A percentile compares a stretch with the other conserved stretches of the same genome.
These are phyloP conservation scores for Leucophenga maculata DNA, from an alignment of 2,888 invertebrate species.

Conservation along the genomic window DNA sequence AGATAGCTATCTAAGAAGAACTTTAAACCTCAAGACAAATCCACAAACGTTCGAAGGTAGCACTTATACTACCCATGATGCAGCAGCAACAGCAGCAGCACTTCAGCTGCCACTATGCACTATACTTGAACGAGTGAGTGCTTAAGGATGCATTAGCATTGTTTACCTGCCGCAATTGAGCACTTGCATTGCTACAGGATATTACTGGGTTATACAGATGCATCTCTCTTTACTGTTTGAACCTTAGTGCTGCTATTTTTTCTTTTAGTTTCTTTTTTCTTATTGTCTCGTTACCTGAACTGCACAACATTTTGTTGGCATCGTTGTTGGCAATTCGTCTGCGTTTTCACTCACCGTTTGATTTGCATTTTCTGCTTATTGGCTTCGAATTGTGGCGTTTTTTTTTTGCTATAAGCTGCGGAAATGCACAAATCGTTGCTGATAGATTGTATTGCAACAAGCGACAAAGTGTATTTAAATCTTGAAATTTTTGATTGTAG, in stretches of 20 bases:
- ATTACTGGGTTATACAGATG: conserved; percentile 38
- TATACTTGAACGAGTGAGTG: background rate
- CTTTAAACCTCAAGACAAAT: too few species aligned
- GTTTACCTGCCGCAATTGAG: conserved; percentile 47
- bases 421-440: too few species aligned
- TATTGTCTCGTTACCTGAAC: background rate
- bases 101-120: conserved; percentile 31
- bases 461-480: too few species aligned
- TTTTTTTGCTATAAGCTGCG: too few species aligned
- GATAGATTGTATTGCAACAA: too few species aligned
- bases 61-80: conserved; percentile 38
- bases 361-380: conserved; percentile 2
- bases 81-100: conserved; percentile 35
- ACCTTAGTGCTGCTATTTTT: background rate
- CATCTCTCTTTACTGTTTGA: background rate
- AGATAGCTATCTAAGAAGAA: too few species aligned
- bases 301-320: conserved; percentile 8
- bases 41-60: too few species aligned
- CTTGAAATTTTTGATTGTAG: too few species aligned
- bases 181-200: conserved; percentile 50
- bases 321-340: conserved; percentile 4
- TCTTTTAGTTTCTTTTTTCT: background rate
- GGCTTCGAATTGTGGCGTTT: background rate
- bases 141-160: conserved; percentile 56
- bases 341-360: background rate